Conservation (phyloP, 2,888 invertebrate genomes). For the Teleiodes luculella region DNA sequence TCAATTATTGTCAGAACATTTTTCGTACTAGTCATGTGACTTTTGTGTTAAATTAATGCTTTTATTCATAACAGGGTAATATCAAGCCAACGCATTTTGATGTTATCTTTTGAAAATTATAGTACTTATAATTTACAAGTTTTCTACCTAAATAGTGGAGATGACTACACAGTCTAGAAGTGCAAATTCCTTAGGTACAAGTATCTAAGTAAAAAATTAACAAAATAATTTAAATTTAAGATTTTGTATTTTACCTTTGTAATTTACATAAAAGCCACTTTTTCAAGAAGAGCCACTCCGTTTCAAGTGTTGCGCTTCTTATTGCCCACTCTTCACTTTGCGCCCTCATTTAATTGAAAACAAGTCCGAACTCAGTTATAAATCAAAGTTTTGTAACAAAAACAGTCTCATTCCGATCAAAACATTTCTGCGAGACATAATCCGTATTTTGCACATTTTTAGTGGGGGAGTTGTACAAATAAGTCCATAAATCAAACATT, state of each 20-base stretch:
- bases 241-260: not conserved
- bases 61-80: too few species aligned
- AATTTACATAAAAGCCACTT: not conserved
- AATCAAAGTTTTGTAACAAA: conserved; percentile 13
- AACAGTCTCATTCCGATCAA: conserved; percentile 16
- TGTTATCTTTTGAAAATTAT: too few species aligned
- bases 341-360: conserved; percentile 11
- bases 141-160: too few species aligned
- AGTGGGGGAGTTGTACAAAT: conserved; percentile 33
- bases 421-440: conserved; percentile 15
- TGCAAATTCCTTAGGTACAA: too few species aligned
- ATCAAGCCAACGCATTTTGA: too few species aligned
- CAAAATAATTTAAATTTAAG: too few species aligned
- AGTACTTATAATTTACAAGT: too few species aligned
- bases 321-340: not conserved
- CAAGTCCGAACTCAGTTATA: conserved; percentile 9
- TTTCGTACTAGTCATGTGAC: too few species aligned
- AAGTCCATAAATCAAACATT: conserved; percentile 60
- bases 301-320: conserved; percentile 4
- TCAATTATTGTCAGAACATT: not conserved
- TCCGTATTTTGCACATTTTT: conserved; percentile 29
- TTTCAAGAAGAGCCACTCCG: not conserved
- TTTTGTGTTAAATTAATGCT: too few species aligned
- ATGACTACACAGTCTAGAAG: too few species aligned
- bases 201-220: too few species aligned